phyloP scores from a whole-genome alignment of 2,113 vertebrate species.

The Nerophis lumbriciformis region DNA sequence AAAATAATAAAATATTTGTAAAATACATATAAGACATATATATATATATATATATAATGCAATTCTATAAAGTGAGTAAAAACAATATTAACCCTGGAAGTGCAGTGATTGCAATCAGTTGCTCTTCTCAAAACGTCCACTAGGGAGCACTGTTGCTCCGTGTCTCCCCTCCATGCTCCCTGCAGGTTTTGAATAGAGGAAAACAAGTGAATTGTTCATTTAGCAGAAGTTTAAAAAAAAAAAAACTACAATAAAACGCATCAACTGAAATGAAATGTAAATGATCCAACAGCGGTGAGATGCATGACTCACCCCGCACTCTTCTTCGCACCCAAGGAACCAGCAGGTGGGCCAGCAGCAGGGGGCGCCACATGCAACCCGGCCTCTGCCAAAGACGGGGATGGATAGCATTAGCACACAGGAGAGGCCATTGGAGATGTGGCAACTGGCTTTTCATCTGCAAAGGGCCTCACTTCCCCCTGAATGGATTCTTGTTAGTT shows the following conservation, averaged over 20 bases:
- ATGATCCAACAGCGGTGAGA: conserved; percentile 31
- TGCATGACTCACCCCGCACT: conserved; percentile 35
- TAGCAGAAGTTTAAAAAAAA: conserved; percentile 14
- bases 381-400: neutral
- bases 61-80: no score
- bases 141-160: conserved; percentile 52
- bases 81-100: no score
- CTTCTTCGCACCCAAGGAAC: conserved; percentile 10
- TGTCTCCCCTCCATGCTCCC: neutral
- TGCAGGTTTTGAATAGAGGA: conserved; percentile 18
- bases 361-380: conserved; percentile 42
- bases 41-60: no score
- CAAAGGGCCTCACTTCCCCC: conserved; percentile 34
- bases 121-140: conserved; percentile 24
- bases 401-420: conserved; percentile 42
- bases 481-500: conserved; percentile 37
- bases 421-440: conserved; percentile 57
- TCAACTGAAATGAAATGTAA: conserved; percentile 47
- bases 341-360: conserved; percentile 5
- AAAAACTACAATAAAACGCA: conserved; percentile 23
- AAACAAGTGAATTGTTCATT: conserved; percentile 34
- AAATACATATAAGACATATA: no score
- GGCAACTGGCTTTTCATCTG: conserved; percentile 57
- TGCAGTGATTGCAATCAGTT: neutral
- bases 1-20: no score